These are phyloP conservation scores for Polydrusus tereticollis DNA, from an alignment of 2,888 invertebrate species.

Conservation along the genomic window DNA sequence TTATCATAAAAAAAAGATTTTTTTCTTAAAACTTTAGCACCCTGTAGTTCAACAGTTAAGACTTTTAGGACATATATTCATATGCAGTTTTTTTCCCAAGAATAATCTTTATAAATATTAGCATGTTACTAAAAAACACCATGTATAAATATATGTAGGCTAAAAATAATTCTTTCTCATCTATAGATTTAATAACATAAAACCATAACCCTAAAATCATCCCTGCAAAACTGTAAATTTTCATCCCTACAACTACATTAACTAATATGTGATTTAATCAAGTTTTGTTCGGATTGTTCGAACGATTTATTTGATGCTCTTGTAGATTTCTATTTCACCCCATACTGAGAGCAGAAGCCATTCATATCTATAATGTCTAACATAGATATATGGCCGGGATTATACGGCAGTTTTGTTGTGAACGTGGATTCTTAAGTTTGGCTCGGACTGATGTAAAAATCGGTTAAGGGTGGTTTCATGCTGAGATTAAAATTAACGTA, in stretches of 20 bases:
- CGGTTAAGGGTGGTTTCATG: background rate
- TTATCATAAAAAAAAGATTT: no score
- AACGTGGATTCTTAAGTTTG: background rate
- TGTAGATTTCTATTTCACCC: conserved; percentile 39
- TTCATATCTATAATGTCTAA: conserved; percentile 43
- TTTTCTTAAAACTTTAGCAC: no score
- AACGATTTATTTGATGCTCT: conserved; percentile 40
- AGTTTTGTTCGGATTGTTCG: conserved; percentile 43
- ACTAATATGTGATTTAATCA: conserved; percentile 47
- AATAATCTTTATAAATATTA: no score
- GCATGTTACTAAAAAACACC: no score
- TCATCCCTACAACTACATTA: conserved; percentile 32
- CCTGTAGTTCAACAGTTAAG: no score
- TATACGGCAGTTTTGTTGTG: conserved; percentile 8
- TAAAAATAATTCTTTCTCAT: no score
- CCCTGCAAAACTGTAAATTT: conserved; percentile 23
- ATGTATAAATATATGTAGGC: no score
- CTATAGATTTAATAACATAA: background rate
- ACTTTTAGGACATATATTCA: no score
- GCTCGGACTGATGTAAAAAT: background rate
- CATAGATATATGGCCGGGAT: conserved; percentile 28
- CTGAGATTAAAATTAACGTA: background rate
- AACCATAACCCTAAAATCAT: background rate
- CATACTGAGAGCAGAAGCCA: conserved; percentile 31
- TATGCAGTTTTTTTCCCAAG: no score